These are phyloP conservation scores for Pseudococcus viburni DNA, from an alignment of 2,888 invertebrate genomes.

Conservation along the genomic window DNA sequence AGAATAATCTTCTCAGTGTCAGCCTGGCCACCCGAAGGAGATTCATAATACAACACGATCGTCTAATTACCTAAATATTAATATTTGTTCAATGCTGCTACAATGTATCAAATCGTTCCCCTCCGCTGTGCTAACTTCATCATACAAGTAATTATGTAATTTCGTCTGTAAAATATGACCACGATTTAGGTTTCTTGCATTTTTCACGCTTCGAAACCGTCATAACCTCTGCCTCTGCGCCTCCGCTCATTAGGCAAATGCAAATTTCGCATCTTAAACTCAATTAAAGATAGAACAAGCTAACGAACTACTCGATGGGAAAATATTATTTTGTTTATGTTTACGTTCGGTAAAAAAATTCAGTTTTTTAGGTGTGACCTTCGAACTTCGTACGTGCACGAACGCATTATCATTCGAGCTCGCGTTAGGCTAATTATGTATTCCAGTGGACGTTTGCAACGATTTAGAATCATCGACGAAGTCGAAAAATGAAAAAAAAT, in stretches of 20 bases:
- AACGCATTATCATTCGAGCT: background rate
- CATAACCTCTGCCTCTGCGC: background rate
- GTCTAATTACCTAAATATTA: background rate
- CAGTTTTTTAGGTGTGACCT: background rate
- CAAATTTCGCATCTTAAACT: background rate
- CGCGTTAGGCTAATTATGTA: background rate
- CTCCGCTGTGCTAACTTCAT: background rate
- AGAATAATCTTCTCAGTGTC: background rate
- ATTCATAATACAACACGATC: background rate
- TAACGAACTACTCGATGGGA: background rate
- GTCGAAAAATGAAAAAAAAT: background rate
- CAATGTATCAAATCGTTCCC: constrained; percentile 7
- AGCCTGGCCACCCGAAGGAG: background rate
- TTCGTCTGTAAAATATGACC: background rate
- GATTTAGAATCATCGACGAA: background rate
- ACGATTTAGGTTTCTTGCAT: background rate
- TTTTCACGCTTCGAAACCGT: background rate
- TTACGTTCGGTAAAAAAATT: background rate
- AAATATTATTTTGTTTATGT: background rate
- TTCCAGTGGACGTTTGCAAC: background rate
- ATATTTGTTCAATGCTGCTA: background rate
- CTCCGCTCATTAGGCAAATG: background rate
- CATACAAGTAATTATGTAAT: background rate
- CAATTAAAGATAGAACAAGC: background rate
- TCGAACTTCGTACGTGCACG: background rate